Evolutionary conservation across 1,140 invertebrate genomes (phyloP).

Genomic region (Penaeus vannamei): DNA sequence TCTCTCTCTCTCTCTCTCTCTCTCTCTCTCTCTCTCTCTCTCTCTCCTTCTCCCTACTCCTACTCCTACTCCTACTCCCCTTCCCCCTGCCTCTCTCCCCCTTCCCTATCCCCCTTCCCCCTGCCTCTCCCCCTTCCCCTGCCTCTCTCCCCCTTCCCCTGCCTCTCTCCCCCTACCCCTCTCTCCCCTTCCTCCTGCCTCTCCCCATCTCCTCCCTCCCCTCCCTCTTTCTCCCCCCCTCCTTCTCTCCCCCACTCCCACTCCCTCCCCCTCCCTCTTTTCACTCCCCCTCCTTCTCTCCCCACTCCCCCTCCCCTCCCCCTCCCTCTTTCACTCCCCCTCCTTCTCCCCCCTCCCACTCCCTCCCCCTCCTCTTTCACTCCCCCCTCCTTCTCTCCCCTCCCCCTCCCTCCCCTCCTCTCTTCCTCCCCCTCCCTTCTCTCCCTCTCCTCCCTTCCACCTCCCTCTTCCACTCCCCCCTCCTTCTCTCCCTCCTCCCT

Average conservation of each 20-base stretch:
- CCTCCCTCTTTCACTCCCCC: not conserved
- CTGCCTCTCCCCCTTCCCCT: not conserved
- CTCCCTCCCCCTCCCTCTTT: not conserved
- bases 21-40: not conserved
- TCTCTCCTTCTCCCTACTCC: not conserved
- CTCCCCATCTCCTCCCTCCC: no score
- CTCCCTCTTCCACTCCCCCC: not conserved
- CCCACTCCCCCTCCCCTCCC: not conserved
- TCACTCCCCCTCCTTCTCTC: not conserved
- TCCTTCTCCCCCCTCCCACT: slow-evolving; percentile 1
- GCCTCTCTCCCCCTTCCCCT: not conserved
- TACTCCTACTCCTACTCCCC: not conserved
- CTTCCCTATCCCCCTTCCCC: not conserved
- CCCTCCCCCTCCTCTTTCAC: not conserved
- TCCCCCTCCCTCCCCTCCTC: not conserved
- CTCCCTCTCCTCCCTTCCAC: no score
- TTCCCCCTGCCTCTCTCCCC: not conserved
- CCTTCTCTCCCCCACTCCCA: no score
- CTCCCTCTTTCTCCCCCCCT: not conserved
- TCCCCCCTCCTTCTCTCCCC: not conserved
- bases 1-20: not conserved
- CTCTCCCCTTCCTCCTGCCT: no score
- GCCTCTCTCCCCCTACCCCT: not conserved
- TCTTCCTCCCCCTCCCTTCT: not conserved
- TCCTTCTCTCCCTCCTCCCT: not conserved